Percentiles rank a stretch among this genome's conserved stretches.
phyloP scores from a whole-genome alignment of 2,113 vertebrate species.

The Archilochus colubris region DNA sequence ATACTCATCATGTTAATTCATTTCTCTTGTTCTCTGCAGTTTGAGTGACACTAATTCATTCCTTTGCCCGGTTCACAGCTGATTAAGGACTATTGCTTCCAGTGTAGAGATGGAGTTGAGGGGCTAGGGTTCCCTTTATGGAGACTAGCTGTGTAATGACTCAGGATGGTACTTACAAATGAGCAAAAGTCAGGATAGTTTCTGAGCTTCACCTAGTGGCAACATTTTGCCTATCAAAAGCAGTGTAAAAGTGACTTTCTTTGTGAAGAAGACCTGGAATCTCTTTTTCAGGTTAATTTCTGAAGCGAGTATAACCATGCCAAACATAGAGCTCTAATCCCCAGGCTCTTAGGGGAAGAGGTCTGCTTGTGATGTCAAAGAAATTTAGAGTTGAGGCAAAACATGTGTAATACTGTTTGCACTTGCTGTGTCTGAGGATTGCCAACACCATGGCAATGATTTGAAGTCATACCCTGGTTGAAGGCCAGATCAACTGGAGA shows the following conservation, averaged over 20 bases:
- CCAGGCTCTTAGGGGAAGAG: neutral
- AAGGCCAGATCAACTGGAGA: neutral
- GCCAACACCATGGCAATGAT: neutral
- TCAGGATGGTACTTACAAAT: neutral
- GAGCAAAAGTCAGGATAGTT: neutral
- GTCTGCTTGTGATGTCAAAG: neutral
- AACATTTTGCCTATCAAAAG: neutral
- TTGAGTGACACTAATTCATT: slow-evolving; percentile 24
- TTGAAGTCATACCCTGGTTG: neutral
- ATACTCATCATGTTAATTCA: neutral
- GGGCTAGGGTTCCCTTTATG: slow-evolving; percentile 7
- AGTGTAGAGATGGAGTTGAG: neutral
- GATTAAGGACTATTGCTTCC: slow-evolving; percentile 7
- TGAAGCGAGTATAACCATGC: neutral
- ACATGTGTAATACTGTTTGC: neutral
- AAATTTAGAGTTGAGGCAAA: neutral
- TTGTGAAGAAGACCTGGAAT: neutral
- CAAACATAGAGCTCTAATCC: neutral
- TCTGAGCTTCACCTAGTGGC: neutral
- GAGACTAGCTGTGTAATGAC: neutral
- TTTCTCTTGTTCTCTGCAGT: neutral
- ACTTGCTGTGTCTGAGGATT: neutral
- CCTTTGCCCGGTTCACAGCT: neutral
- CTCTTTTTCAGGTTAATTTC: neutral
- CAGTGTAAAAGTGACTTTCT: neutral